Conservation (phyloP, 2,797 vertebrate species). For the Rhodeus uyekii region DNA sequence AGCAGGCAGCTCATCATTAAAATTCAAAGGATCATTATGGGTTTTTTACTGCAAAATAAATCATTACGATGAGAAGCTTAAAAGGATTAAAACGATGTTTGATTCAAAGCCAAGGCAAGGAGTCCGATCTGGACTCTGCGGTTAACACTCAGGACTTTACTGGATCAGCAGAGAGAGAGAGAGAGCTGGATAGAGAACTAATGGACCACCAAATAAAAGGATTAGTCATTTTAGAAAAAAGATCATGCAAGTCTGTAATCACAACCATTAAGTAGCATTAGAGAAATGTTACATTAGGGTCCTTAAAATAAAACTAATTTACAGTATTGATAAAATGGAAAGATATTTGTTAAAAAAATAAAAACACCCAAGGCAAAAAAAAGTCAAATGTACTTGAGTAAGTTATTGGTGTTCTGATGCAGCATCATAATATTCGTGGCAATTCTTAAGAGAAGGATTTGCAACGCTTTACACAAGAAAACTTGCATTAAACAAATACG, state of each 20-base stretch:
- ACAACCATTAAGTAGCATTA: slow-evolving; percentile 20
- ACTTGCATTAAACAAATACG: background rate
- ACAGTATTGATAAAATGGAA: background rate
- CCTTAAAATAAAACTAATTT: slow-evolving; percentile 1
- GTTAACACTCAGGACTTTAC: slow-evolving; percentile 73
- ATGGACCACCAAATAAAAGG: slow-evolving; percentile 29
- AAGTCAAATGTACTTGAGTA: background rate
- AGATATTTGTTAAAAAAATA: background rate
- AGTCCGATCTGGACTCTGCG: slow-evolving; percentile 75
- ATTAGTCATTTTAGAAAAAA: slow-evolving; percentile 27
- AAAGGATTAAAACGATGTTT: slow-evolving; percentile 88
- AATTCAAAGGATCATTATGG: slow-evolving; percentile 89
- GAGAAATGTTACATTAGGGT: slow-evolving; percentile 29
- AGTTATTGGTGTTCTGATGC: background rate
- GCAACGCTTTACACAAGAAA: background rate
- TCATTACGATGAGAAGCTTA: slow-evolving; percentile 91
- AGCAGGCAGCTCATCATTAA: slow-evolving; percentile 86
- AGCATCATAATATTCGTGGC: background rate
- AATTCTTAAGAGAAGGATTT: background rate
- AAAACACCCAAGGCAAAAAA: background rate
- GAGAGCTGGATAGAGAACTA: slow-evolving; percentile 16
- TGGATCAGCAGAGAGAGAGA: slow-evolving; percentile 36
- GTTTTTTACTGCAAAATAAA: slow-evolving; percentile 85
- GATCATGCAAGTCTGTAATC: slow-evolving; percentile 23
- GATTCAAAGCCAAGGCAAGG: slow-evolving; percentile 83